Conservation (phyloP, 2,888 invertebrate genomes). For the Diaprepes abbreviatus region DNA sequence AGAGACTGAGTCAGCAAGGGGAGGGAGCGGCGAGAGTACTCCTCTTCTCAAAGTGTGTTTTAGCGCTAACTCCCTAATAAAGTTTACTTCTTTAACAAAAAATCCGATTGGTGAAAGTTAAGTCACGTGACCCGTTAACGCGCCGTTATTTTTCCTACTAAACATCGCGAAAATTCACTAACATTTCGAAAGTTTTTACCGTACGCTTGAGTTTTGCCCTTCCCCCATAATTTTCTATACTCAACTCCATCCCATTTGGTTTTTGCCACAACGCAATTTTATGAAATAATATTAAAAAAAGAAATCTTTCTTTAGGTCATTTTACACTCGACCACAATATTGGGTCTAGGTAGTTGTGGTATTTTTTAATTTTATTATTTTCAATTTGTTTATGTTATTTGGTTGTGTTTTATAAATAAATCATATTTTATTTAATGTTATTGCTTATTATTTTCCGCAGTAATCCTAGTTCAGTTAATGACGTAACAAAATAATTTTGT, state of each 20-base stretch:
- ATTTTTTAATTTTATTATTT: background rate
- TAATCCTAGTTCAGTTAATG: background rate
- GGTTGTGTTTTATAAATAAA: background rate
- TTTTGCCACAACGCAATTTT: slow-evolving; percentile 54
- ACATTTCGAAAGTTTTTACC: slow-evolving; percentile 53
- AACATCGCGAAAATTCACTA: slow-evolving; percentile 29
- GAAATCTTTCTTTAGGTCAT: slow-evolving; percentile 21
- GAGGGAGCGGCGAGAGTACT: slow-evolving; percentile 43
- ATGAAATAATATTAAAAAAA: slow-evolving; percentile 23
- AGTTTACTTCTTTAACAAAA: slow-evolving; percentile 2
- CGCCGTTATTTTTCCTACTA: background rate
- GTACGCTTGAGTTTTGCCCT: slow-evolving; percentile 56
- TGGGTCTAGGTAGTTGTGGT: background rate
- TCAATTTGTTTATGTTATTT: background rate
- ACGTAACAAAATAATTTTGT: background rate
- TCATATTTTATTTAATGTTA: background rate
- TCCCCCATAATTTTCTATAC: slow-evolving; percentile 57
- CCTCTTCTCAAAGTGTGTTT: slow-evolving; percentile 35
- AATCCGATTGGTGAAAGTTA: slow-evolving; percentile 21
- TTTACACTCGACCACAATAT: too few relatives aligned
- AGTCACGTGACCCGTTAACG: slow-evolving; percentile 34
- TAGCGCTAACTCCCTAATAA: slow-evolving; percentile 9
- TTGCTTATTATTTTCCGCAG: background rate
- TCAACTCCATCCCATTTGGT: slow-evolving; percentile 56
- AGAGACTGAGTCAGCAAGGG: slow-evolving; percentile 40